Percentiles rank a stretch among this genome's conserved stretches.
phyloP scores from a whole-genome alignment of 2,888 invertebrate genomes.

The Caenorhabditis wallacei region DNA sequence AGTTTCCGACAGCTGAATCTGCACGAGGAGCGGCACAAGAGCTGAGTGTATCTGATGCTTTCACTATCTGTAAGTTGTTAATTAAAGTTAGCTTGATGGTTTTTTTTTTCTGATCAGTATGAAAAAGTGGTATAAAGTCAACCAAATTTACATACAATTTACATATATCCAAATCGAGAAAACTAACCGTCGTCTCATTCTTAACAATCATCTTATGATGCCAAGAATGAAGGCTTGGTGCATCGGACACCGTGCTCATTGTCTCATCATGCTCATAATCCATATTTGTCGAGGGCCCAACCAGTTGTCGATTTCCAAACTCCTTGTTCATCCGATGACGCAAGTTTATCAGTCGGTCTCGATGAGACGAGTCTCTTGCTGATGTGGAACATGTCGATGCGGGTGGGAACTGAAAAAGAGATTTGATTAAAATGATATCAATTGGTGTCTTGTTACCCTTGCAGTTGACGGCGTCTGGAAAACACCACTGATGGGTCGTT shows the following conservation, averaged over 20 bases:
- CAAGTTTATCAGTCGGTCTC: conserved; percentile 67
- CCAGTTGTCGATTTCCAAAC: conserved; percentile 68
- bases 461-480: conserved; percentile 21
- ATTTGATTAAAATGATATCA: too few species aligned
- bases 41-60: conserved; percentile 64
- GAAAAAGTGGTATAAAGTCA: too few species aligned
- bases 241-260: conserved; percentile 68
- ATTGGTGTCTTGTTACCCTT: neutral
- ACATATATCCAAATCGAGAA: neutral
- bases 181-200: conserved; percentile 61
- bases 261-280: conserved; percentile 64
- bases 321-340: conserved; percentile 72
- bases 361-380: conserved; percentile 56
- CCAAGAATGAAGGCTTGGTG: conserved; percentile 72
- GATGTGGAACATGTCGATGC: conserved; percentile 10
- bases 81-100: too few species aligned
- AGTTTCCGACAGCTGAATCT: neutral
- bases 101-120: too few species aligned
- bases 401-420: conserved; percentile 15
- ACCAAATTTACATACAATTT: too few species aligned
- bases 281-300: neutral
- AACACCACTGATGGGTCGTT: conserved; percentile 17
- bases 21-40: conserved; percentile 60
- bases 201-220: conserved; percentile 63
- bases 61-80: conserved; percentile 52